Percentiles rank a stretch among this genome's conserved stretches.
phyloP scores from a whole-genome alignment of 1,140 invertebrate species.

The Saxidomus purpurata region DNA sequence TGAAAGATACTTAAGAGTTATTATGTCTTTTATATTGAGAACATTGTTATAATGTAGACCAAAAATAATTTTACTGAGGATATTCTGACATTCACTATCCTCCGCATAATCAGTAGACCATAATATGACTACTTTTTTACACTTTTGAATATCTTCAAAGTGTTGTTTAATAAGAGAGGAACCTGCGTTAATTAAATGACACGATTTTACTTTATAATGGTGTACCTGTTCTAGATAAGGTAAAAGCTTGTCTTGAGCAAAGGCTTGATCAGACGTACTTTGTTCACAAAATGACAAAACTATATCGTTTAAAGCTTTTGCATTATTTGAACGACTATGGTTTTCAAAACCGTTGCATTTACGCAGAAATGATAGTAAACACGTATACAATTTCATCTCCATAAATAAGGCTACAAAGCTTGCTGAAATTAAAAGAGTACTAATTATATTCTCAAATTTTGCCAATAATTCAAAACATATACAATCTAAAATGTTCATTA shows the following conservation, averaged over 20 bases:
- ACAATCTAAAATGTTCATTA: background rate
- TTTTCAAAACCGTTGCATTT: no score
- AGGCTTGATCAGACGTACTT: background rate
- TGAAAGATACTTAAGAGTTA: background rate
- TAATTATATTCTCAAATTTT: no score
- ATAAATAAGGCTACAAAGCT: background rate
- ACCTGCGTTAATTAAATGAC: background rate
- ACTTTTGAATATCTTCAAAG: background rate
- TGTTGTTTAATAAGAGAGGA: background rate
- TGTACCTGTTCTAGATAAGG: background rate
- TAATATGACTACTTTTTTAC: background rate
- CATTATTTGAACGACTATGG: no score
- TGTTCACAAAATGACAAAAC: background rate
- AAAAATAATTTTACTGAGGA: background rate
- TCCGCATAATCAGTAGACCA: background rate
- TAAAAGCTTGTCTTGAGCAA: background rate
- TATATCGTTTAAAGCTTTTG: background rate
- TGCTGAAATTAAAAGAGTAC: background rate
- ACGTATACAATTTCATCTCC: background rate
- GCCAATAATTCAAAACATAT: no score
- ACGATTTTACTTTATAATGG: background rate
- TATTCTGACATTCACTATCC: background rate
- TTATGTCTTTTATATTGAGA: background rate
- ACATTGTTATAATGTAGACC: background rate
- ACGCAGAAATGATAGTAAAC: background rate